Base-by-base conservation (phyloP, 92 coral and sea anemone genomes). In the Muricea muricata region DNA sequence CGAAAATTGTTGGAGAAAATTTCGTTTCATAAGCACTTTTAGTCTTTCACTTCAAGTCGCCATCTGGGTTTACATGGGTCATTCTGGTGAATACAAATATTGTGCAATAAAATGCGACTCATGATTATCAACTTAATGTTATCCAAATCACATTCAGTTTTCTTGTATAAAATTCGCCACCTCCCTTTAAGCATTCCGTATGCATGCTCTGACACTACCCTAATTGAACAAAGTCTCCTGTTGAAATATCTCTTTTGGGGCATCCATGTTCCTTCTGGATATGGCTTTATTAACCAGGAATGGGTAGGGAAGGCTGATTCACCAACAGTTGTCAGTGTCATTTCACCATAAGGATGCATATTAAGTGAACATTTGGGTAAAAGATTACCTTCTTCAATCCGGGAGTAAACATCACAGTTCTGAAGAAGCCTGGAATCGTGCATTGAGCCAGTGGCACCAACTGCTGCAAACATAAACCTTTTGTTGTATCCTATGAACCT, bases 71-170 rank as follows among this genome's bases (percentile, higher is more conserved):
- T 80, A 40, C 90, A 87, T 35, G 90, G 86, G 46, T 87, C 54
- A 65, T 46, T n/a, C 31, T 72, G 52, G 39, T 30, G 50, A 25
- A 83, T 83, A 25, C 93, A 91, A 31, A 88, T 75, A 37, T 87
- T 87, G 79, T 87, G 93, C 67, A 91, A 61, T 48, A 87, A 79
- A 39, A 91, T 88, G 65, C 93, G 88, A 83, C 79, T 86, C 93
- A 87, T 90, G 25, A 90, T 90, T 35, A 87, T n/a, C n/a, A n/a
- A n/a, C n/a, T n/a, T n/a, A n/a, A 87, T 75, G 75, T 90, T 88
- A 58, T 75, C 80, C 28, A 72, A 79, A 48, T 80, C 65, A 33
- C 34, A 29, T 23, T 52, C 30, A 28, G 29, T 35, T 1, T 25
- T 55, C 32, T 4, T n/a, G 23, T 28, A 25, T 52, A 28, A 20